Percentiles rank a stretch among this genome's conserved stretches.
These are phyloP conservation scores for Oopsacas minuta DNA, from an alignment of 37 sponge, comb jelly and placozoan genomes.

Conservation along the genomic window DNA sequence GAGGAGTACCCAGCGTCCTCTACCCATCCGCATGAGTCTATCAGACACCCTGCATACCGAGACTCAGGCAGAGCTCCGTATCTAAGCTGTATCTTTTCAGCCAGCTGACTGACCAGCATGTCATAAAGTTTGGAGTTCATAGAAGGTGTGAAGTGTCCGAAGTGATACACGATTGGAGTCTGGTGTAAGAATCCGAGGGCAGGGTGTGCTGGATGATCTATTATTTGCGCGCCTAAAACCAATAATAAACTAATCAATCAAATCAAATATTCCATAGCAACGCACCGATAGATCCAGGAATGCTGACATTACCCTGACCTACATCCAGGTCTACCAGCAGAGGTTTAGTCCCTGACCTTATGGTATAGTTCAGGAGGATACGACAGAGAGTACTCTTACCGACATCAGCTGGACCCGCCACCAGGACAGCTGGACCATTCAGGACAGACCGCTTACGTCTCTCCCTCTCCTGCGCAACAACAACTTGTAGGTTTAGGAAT, in stretches of 20 bases:
- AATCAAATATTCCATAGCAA: not conserved
- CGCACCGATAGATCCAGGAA: not conserved
- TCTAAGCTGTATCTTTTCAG: constrained; percentile 38
- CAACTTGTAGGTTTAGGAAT: constrained; percentile 73
- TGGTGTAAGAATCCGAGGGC: constrained; percentile 46
- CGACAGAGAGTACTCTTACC: constrained; percentile 83
- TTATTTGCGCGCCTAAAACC: constrained; percentile 6
- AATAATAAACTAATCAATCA: not conserved
- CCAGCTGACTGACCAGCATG: constrained; percentile 37
- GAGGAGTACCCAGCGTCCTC: constrained; percentile 73
- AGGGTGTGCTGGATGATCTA: constrained; percentile 19
- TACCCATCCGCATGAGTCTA: constrained; percentile 94
- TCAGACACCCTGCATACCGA: constrained; percentile 63
- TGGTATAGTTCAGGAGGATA: constrained; percentile 68
- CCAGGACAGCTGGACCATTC: constrained; percentile 64
- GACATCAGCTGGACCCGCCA: constrained; percentile 78
- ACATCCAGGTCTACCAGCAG: constrained; percentile 73
- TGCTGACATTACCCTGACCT: constrained; percentile 50
- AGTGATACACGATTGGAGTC: constrained; percentile 68
- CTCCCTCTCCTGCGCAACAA: constrained; percentile 62
- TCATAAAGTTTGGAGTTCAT: constrained; percentile 69
- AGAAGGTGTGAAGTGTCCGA: constrained; percentile 49
- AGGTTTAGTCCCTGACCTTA: constrained; percentile 58
- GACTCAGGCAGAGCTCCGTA: constrained; percentile 33
- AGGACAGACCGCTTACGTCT: constrained; percentile 34